phyloP scores from a whole-genome alignment of 2,888 invertebrate genomes.

The Nomada fucata region DNA sequence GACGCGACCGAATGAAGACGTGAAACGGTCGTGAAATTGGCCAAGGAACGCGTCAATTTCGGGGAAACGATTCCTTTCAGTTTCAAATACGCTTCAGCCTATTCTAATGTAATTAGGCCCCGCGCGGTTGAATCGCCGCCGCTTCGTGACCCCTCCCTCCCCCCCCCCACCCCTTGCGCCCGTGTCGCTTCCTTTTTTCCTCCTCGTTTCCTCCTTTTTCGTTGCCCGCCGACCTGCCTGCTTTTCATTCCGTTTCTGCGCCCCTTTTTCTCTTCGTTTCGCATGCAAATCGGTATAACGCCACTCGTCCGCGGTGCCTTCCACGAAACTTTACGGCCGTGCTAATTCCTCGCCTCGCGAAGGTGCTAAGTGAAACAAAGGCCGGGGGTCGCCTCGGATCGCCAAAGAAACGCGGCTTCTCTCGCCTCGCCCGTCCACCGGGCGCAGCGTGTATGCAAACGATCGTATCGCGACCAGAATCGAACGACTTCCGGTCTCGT shows the following conservation, averaged over 20 bases:
- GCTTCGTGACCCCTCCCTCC: too few species aligned
- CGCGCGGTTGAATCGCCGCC: conserved; percentile 20
- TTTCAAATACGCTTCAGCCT: conserved; percentile 15
- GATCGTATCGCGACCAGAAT: conserved; percentile 49
- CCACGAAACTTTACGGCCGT: conserved; percentile 64
- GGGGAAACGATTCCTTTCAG: conserved; percentile 15
- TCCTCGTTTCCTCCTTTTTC: neutral
- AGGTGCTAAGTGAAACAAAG: conserved; percentile 81
- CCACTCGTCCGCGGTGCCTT: conserved; percentile 29
- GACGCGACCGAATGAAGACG: conserved; percentile 55
- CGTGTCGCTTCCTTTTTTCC: too few species aligned
- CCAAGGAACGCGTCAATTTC: conserved; percentile 23
- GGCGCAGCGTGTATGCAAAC: conserved; percentile 23
- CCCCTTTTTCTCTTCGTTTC: conserved; percentile 11
- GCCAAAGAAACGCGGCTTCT: conserved; percentile 42
- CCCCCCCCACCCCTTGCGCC: too few species aligned
- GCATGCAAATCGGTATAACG: conserved; percentile 48
- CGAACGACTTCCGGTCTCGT: conserved; percentile 57
- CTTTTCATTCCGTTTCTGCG: neutral
- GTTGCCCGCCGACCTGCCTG: neutral
- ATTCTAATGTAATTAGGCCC: conserved; percentile 46
- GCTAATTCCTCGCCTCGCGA: conserved; percentile 79
- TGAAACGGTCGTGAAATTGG: conserved; percentile 47
- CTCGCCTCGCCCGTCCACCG: conserved; percentile 24
- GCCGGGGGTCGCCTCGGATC: conserved; percentile 52